Percentiles rank a stretch among this genome's conserved stretches.
Conservation (phyloP, 1,140 invertebrate genomes). For the Drosophila nannoptera region DNA sequence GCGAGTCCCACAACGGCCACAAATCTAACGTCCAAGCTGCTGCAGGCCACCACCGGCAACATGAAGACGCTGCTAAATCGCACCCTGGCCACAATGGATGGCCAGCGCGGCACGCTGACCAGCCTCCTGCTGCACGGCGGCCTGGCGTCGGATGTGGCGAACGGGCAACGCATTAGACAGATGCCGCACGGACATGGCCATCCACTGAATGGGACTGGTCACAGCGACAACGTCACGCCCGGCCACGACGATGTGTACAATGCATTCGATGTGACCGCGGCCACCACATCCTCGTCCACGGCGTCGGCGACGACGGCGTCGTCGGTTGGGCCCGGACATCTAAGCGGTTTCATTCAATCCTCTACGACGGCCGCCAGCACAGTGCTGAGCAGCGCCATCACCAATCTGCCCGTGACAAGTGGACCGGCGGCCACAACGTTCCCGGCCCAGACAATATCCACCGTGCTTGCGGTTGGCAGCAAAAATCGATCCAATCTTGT, state of each 20-base stretch:
- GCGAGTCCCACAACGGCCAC: conserved; percentile 25
- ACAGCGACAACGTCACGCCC: background rate
- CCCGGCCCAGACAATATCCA: conserved; percentile 69
- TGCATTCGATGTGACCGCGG: conserved; percentile 30
- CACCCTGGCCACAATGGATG: conserved; percentile 42
- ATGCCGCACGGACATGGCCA: background rate
- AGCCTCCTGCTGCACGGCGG: conserved; percentile 47
- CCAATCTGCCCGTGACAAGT: conserved; percentile 33
- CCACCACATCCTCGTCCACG: background rate
- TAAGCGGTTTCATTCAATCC: conserved; percentile 60
- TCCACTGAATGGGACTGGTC: conserved; percentile 8
- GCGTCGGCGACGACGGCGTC: conserved; percentile 6
- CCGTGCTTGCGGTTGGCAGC: conserved; percentile 64
- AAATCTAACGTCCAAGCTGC: conserved; percentile 55
- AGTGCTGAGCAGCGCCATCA: conserved; percentile 46
- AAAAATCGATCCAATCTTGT: conserved; percentile 73
- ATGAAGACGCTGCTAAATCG: conserved; percentile 54
- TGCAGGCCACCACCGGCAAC: conserved; percentile 55
- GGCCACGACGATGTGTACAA: conserved; percentile 32
- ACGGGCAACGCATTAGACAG: conserved; percentile 43
- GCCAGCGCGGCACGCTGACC: conserved; percentile 31
- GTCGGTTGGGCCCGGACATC: conserved; percentile 11
- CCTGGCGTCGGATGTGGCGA: conserved; percentile 35
- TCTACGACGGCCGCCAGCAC: conserved; percentile 58
- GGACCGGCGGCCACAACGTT: conserved; percentile 50